Evolutionary conservation across 2,113 vertebrate genomes (phyloP).

Genomic region (Chrysochloris asiatica): DNA sequence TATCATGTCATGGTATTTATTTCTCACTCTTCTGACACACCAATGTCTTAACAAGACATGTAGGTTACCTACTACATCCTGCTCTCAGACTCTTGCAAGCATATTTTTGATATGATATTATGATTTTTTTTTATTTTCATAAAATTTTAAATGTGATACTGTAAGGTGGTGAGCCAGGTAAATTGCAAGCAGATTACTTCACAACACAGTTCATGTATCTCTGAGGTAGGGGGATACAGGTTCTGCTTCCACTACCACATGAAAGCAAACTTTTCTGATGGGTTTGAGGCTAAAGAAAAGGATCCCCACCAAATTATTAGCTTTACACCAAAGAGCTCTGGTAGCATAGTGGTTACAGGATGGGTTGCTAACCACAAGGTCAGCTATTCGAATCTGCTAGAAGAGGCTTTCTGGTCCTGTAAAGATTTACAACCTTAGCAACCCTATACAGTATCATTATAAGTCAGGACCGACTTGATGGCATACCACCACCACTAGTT

Average conservation of each 20-base stretch:
- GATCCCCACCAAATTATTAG: neutral
- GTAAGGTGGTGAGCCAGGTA: neutral
- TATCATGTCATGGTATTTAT: neutral
- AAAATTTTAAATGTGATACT: neutral
- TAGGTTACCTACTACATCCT: neutral
- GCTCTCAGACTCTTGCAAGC: neutral
- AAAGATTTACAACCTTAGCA: too few species aligned
- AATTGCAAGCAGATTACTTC: neutral
- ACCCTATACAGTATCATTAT: too few species aligned
- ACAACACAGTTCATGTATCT: neutral
- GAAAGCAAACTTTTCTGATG: neutral
- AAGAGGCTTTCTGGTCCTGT: too few species aligned
- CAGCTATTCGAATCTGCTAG: too few species aligned
- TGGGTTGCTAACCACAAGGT: too few species aligned
- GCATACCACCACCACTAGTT: too few species aligned
- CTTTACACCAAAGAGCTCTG: too few species aligned
- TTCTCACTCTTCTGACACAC: neutral
- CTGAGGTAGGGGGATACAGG: neutral
- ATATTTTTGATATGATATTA: neutral
- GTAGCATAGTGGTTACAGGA: too few species aligned
- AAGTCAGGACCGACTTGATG: too few species aligned
- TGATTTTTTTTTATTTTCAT: neutral
- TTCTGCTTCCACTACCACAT: neutral
- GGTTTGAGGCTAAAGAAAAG: neutral
- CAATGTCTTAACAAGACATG: neutral